These are phyloP conservation scores for Scaptodrosophila latifasciaeformis DNA, from an alignment of 2,888 invertebrate species.

Conservation along the genomic window DNA sequence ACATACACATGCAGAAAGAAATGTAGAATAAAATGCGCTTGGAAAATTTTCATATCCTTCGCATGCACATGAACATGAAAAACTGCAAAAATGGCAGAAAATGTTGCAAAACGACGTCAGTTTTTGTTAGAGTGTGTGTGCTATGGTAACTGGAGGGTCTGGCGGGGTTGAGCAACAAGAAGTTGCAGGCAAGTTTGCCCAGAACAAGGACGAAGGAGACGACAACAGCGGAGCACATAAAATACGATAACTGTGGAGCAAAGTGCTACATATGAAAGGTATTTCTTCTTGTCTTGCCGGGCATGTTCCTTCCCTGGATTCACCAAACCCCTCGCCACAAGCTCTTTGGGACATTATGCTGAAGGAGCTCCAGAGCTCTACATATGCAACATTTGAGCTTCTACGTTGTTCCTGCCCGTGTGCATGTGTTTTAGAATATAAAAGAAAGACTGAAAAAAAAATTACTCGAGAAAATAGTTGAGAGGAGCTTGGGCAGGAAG, in stretches of 20 bases:
- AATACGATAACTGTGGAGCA: conserved; percentile 62
- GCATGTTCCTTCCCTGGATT: not conserved
- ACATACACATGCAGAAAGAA: conserved; percentile 9
- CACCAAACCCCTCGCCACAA: not conserved
- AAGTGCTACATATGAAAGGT: conserved; percentile 66
- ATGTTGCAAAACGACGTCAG: conserved; percentile 56
- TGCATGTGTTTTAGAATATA: conserved; percentile 48
- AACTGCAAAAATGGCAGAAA: conserved; percentile 68
- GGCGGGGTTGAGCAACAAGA: conserved; percentile 14
- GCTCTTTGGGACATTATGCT: conserved; percentile 11
- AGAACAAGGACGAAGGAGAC: not conserved
- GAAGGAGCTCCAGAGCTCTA: conserved; percentile 18
- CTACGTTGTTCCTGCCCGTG: not conserved
- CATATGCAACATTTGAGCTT: conserved; percentile 34
- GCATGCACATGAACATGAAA: conserved; percentile 60
- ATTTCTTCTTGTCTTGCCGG: conserved; percentile 35
- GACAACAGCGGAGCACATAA: conserved; percentile 46
- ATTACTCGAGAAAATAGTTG: no score
- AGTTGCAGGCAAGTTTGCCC: not conserved
- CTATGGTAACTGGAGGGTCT: no score
- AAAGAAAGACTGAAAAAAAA: no score
- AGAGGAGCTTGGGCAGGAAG: no score
- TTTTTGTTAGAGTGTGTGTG: conserved; percentile 9
- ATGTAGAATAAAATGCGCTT: conserved; percentile 30
- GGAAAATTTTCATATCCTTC: conserved; percentile 67